These are phyloP conservation scores for Xylophagus ater DNA, from an alignment of 2,888 invertebrate species.

Conservation along the genomic window DNA sequence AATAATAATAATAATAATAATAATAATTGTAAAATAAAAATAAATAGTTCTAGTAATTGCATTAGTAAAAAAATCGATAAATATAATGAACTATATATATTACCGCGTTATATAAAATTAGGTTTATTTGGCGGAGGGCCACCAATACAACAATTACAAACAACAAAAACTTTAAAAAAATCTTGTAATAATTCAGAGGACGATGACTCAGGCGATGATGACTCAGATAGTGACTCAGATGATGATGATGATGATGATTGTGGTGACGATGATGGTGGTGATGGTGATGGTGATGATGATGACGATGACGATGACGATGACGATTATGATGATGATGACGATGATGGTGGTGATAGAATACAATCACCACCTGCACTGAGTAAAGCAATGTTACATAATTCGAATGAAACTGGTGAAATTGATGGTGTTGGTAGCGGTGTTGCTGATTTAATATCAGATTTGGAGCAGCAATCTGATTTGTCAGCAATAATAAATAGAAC, in stretches of 20 bases:
- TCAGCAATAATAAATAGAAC: no score
- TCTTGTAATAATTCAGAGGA: slow-evolving; percentile 13
- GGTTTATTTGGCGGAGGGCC: slow-evolving; percentile 23
- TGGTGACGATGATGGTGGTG: slow-evolving; percentile 17
- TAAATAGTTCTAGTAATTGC: no score
- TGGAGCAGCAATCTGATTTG: no score
- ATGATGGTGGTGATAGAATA: neutral
- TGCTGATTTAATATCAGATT: no score
- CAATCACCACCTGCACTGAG: neutral
- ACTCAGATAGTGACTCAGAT: slow-evolving; percentile 13
- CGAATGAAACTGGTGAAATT: no score
- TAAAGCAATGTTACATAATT: no score
- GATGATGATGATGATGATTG: slow-evolving; percentile 17
- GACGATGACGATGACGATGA: slow-evolving; percentile 14
- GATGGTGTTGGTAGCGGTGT: no score
- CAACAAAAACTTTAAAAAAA: neutral
- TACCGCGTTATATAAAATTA: slow-evolving; percentile 26
- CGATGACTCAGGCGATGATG: slow-evolving; percentile 1
- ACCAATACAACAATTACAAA: slow-evolving; percentile 7
- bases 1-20: neutral
- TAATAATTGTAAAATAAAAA: neutral
- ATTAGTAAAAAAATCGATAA: slow-evolving; percentile 23
- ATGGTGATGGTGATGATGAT: slow-evolving; percentile 13
- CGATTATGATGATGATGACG: slow-evolving; percentile 10
- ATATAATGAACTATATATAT: slow-evolving; percentile 8